phyloP scores from a whole-genome alignment of 2,113 vertebrate species.

The Sebastes schlegelii region DNA sequence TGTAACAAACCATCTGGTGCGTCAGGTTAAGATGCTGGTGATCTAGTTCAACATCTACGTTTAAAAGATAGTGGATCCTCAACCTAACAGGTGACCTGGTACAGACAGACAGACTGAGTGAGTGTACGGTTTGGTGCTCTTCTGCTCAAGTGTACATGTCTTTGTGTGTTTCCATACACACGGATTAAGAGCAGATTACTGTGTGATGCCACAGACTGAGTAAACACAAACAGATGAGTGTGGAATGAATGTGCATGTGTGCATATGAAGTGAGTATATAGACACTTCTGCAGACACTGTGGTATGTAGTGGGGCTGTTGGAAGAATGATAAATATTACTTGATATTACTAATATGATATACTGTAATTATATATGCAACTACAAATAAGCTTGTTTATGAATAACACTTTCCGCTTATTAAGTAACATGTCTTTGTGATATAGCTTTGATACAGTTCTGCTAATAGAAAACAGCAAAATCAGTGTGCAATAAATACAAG shows the following conservation, averaged over 20 bases:
- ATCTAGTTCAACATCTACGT: not conserved
- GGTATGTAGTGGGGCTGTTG: not conserved
- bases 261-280: slow-evolving; percentile 11
- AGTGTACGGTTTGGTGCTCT: not conserved
- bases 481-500: not conserved
- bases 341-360: not conserved
- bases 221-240: slow-evolving; percentile 62
- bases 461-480: not conserved
- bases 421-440: not conserved
- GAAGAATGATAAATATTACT: not conserved
- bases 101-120: not conserved
- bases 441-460: not conserved
- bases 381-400: not conserved
- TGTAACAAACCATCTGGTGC: no score
- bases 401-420: not conserved
- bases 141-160: slow-evolving; percentile 33
- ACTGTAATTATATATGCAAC: not conserved
- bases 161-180: slow-evolving; percentile 34
- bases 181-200: slow-evolving; percentile 59
- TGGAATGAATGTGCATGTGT: slow-evolving; percentile 25
- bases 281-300: slow-evolving; percentile 6
- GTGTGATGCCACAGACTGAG: slow-evolving; percentile 38
- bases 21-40: not conserved
- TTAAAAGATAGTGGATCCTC: not conserved
- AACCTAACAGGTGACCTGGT: not conserved